A percentile compares a stretch with the other conserved stretches of the same genome.
Evolutionary conservation across 1,140 invertebrate genomes (phyloP).

Genomic region (Caenorhabditis remanei): DNA sequence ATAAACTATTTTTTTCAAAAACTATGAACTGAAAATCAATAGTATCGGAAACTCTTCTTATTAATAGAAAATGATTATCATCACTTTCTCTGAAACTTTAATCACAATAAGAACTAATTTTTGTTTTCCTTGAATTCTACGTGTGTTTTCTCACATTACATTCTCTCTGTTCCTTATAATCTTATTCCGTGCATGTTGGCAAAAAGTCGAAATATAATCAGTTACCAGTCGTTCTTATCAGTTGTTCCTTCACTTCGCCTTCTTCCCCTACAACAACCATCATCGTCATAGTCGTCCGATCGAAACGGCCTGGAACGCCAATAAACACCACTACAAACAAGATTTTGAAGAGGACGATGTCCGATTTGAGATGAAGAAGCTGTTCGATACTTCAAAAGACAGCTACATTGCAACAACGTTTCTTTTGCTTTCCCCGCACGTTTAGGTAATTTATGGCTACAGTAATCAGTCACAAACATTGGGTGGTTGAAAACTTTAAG

Average conservation of each 20-base stretch:
- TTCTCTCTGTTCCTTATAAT: not conserved
- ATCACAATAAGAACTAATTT: too few species aligned
- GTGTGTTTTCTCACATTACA: constrained; percentile 17
- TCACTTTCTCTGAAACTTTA: too few species aligned
- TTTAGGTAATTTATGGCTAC: constrained; percentile 29
- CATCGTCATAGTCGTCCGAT: not conserved
- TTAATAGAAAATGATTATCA: too few species aligned
- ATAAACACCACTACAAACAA: constrained; percentile 46
- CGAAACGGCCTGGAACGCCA: constrained; percentile 31
- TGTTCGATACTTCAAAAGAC: constrained; percentile 18
- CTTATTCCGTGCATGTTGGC: constrained; percentile 46
- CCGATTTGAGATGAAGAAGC: constrained; percentile 52
- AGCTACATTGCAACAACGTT: not conserved
- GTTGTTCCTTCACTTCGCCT: not conserved
- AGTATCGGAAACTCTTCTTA: too few species aligned
- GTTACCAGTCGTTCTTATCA: constrained; percentile 48
- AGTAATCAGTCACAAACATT: not conserved
- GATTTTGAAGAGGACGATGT: constrained; percentile 40
- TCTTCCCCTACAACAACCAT: not conserved
- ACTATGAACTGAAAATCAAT: too few species aligned
- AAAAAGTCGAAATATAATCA: constrained; percentile 22
- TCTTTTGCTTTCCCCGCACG: not conserved
- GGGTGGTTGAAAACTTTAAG: too few species aligned
- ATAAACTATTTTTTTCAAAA: not conserved
- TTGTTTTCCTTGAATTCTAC: not conserved